These are phyloP conservation scores for Oryctes rhinoceros DNA, from an alignment of 1,140 invertebrate species.

Conservation along the genomic window DNA sequence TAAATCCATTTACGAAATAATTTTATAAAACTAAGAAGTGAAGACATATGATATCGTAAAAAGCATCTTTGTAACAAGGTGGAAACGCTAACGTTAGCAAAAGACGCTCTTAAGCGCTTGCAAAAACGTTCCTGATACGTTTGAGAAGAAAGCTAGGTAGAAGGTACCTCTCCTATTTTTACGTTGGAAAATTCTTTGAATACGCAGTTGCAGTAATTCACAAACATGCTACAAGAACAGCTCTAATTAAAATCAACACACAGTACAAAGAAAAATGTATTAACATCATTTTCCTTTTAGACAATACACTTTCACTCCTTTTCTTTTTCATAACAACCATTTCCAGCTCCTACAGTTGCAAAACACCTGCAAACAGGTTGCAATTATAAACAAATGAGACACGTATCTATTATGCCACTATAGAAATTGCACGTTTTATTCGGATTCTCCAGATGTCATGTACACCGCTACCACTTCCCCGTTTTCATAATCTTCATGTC, in stretches of 20 bases:
- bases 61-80: no score
- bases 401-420: not conserved
- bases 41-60: no score
- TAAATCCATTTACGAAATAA: no score
- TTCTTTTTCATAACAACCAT: not conserved
- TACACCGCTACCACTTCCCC: not conserved
- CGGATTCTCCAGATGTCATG: not conserved
- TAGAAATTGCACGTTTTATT: not conserved
- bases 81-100: no score
- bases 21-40: no score
- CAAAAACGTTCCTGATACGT: no score
- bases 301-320: not conserved
- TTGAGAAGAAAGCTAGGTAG: no score
- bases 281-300: not conserved
- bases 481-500: not conserved
- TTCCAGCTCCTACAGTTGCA: not conserved
- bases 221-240: no score
- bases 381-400: not conserved
- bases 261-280: not conserved
- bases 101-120: no score
- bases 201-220: no score
- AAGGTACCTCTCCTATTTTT: no score
- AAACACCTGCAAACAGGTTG: not conserved
- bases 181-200: no score
- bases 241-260: not conserved